Conservation (phyloP, 2,113 vertebrate genomes). For the Platichthys flesus region DNA sequence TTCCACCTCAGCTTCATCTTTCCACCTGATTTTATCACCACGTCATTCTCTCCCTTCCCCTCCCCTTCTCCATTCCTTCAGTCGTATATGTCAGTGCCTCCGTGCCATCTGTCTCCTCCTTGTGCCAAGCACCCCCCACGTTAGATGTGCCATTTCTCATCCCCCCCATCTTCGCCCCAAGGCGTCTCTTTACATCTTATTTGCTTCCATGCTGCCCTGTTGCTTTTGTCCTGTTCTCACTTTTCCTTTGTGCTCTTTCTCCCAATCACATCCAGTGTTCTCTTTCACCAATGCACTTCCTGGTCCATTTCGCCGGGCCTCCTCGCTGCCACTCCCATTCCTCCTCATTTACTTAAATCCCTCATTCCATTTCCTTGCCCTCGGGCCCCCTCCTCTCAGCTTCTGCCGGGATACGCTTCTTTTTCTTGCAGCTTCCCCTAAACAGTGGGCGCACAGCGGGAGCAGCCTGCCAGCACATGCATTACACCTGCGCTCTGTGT, state of each 20-base stretch:
- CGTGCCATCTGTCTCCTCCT: conserved; percentile 55
- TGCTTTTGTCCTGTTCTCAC: conserved; percentile 38
- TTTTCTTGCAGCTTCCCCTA: conserved; percentile 19
- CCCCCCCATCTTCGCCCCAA: conserved; percentile 17
- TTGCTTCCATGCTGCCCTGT: conserved; percentile 18
- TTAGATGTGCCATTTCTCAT: conserved; percentile 29
- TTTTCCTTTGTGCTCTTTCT: not conserved
- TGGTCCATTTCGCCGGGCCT: not conserved
- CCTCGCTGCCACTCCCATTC: not conserved
- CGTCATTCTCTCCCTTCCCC: conserved; percentile 1
- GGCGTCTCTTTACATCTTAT: conserved; percentile 18
- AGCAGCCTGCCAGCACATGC: conserved; percentile 31
- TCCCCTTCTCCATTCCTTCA: conserved; percentile 21
- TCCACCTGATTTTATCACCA: not conserved
- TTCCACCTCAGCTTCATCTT: not conserved
- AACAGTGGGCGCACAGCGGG: conserved; percentile 37
- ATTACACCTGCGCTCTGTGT: conserved; percentile 37
- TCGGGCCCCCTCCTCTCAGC: conserved; percentile 5
- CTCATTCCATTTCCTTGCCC: not conserved
- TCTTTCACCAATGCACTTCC: not conserved
- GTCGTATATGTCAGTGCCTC: conserved; percentile 31
- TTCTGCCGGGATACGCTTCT: conserved; percentile 26
- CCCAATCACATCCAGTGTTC: not conserved
- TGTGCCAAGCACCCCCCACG: conserved; percentile 33
- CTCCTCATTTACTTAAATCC: not conserved